A percentile compares a stretch with the other conserved stretches of the same genome.
These are phyloP conservation scores for Sylvia borin DNA, from an alignment of 2,797 vertebrate species.

Conservation along the genomic window DNA sequence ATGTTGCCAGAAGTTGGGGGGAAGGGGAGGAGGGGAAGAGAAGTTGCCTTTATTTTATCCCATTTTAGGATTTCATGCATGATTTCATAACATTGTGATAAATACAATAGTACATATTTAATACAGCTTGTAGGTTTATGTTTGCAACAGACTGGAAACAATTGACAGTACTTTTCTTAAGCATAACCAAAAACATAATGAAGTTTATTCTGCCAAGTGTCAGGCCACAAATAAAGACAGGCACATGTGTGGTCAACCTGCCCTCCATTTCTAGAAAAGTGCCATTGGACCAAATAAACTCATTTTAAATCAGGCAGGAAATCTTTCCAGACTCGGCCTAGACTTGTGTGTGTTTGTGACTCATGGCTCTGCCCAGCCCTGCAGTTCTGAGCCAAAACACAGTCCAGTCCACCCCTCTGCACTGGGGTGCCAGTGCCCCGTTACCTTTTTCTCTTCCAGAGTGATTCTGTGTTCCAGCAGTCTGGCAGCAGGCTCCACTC, in stretches of 20 bases:
- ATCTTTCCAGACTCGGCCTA: constrained; percentile 19
- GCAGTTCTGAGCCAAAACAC: not conserved
- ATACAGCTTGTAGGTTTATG: constrained; percentile 41
- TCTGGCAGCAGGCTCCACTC: not conserved
- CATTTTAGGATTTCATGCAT: constrained; percentile 49
- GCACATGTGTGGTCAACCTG: constrained; percentile 31
- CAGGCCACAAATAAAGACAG: constrained; percentile 37
- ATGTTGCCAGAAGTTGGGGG: not conserved
- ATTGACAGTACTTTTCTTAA: constrained; percentile 36
- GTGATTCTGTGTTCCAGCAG: not conserved
- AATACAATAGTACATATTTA: constrained; percentile 50
- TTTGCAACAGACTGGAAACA: constrained; percentile 57
- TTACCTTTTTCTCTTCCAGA: not conserved
- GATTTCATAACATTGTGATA: constrained; percentile 36
- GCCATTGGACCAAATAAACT: not conserved
- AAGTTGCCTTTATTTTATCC: constrained; percentile 29
- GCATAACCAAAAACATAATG: constrained; percentile 42
- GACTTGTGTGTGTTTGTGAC: not conserved
- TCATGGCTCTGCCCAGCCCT: not conserved
- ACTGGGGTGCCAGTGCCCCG: not conserved
- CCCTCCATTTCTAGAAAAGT: not conserved
- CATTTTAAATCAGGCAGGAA: constrained; percentile 13
- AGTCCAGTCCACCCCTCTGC: not conserved
- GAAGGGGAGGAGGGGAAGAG: not conserved
- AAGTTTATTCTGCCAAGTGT: constrained; percentile 47